Evolutionary conservation across 1,140 invertebrate genomes (phyloP).

Genomic region (Phymastichus coffea): DNA sequence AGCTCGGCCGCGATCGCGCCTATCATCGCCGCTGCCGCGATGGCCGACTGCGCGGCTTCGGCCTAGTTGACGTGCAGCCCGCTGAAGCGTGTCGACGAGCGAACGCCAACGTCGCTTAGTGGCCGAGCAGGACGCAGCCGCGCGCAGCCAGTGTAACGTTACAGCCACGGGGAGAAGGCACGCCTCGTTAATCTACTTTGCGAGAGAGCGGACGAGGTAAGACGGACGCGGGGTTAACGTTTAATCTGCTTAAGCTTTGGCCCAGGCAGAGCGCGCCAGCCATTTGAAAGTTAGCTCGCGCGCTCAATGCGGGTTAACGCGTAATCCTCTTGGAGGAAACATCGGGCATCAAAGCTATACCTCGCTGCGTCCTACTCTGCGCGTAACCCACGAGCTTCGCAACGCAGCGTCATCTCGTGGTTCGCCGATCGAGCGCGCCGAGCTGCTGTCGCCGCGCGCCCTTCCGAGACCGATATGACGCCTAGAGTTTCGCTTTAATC

Average conservation of each 20-base stretch:
- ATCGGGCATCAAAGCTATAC: constrained; percentile 38
- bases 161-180: constrained; percentile 33
- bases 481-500: constrained; percentile 11
- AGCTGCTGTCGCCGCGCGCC: too few species aligned
- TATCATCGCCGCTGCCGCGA: too few species aligned
- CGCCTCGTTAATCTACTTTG: constrained; percentile 50
- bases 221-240: constrained; percentile 43
- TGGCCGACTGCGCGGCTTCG: too few species aligned
- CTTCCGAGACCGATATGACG: background rate
- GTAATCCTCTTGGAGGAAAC: constrained; percentile 46
- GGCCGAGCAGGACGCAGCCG: constrained; percentile 48
- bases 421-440: too few species aligned
- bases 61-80: too few species aligned
- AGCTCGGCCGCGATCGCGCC: too few species aligned
- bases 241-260: constrained; percentile 53
- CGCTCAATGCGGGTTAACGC: constrained; percentile 35
- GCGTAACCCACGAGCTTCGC: background rate
- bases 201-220: constrained; percentile 18
- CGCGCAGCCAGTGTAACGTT: constrained; percentile 46
- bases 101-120: too few species aligned
- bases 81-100: too few species aligned
- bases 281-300: constrained; percentile 43
- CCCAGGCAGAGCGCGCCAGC: constrained; percentile 31
- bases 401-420: background rate
- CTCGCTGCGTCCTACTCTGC: constrained; percentile 1